phyloP scores from a whole-genome alignment of 1,140 invertebrate genomes.

The Heliconius nattereri region DNA sequence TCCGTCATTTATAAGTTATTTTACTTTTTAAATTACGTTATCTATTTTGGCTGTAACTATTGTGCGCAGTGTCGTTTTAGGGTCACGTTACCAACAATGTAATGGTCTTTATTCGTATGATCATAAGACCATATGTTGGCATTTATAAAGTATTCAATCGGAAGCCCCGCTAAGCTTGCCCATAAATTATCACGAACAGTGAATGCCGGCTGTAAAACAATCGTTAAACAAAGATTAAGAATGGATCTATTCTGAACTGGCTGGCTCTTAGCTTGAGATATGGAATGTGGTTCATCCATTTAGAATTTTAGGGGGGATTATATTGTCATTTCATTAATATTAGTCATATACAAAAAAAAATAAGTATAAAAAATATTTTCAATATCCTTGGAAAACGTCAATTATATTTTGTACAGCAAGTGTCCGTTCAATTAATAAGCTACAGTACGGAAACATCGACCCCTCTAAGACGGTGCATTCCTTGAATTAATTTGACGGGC shows the following conservation, averaged over 20 bases:
- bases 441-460: conserved; percentile 61
- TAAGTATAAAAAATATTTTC: conserved; percentile 29
- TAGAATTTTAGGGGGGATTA: conserved; percentile 38
- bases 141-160: conserved; percentile 51
- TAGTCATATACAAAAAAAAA: neutral
- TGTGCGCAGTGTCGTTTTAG: neutral
- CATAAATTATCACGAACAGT: conserved; percentile 65
- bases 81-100: conserved; percentile 7
- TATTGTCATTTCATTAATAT: conserved; percentile 17
- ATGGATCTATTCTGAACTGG: conserved; percentile 54
- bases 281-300: conserved; percentile 38
- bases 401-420: conserved; percentile 65
- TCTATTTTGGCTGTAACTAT: conserved; percentile 32
- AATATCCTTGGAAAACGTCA: conserved; percentile 56
- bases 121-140: conserved; percentile 18
- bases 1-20: neutral
- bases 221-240: conserved; percentile 72
- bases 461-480: conserved; percentile 66
- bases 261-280: conserved; percentile 42
- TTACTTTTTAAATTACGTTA: conserved; percentile 16
- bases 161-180: conserved; percentile 57
- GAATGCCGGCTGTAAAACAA: conserved; percentile 66
- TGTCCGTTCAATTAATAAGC: conserved; percentile 75
- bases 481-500: conserved; percentile 81
- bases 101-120: conserved; percentile 23